Conservation (phyloP, 2,113 vertebrate genomes). For the Ammodytes marinus region DNA sequence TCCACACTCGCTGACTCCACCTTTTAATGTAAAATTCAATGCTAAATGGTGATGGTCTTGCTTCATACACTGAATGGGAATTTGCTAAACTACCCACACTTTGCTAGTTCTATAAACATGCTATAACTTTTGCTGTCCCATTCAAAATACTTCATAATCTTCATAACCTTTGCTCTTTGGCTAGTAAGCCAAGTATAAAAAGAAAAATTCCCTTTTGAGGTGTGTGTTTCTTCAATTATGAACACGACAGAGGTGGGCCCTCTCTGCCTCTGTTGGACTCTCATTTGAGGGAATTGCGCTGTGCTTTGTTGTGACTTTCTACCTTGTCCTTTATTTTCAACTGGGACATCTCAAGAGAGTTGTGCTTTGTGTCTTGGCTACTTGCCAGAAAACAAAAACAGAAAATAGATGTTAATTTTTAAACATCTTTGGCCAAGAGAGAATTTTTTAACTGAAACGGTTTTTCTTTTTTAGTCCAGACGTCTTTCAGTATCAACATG, state of each 20-base stretch:
- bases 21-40: background rate
- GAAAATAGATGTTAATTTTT: background rate
- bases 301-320: background rate
- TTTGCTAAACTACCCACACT: background rate
- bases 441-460: background rate
- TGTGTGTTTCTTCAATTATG: background rate
- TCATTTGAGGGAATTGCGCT: background rate
- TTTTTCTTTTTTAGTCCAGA: background rate
- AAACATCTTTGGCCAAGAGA: no score
- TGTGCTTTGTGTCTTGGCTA: background rate
- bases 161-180: background rate
- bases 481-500: background rate
- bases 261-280: background rate
- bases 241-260: background rate
- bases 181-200: background rate
- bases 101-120: background rate
- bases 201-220: background rate
- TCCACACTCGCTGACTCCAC: no score
- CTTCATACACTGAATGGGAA: background rate
- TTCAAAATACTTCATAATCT: no score
- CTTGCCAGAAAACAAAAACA: background rate
- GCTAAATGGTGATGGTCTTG: background rate
- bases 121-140: background rate
- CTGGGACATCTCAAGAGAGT: background rate
- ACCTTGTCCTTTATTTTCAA: constrained; percentile 4